phyloP scores from a whole-genome alignment of 2,797 vertebrate genomes.

The Mus caroli region DNA sequence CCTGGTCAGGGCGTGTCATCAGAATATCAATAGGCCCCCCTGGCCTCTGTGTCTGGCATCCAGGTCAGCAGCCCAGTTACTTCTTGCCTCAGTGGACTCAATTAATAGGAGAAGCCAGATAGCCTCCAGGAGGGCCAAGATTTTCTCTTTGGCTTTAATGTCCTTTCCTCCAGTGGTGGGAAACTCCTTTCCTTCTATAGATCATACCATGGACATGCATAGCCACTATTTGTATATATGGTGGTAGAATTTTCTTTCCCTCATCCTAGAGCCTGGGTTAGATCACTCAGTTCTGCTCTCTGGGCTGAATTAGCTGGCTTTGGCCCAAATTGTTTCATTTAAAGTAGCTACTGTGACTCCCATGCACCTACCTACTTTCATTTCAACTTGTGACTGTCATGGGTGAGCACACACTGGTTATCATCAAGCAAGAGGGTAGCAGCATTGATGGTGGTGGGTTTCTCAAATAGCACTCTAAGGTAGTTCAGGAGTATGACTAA shows the following conservation, averaged over 20 bases:
- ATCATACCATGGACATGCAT: background rate
- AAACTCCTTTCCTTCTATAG: background rate
- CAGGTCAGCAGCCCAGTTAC: background rate
- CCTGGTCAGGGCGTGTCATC: background rate
- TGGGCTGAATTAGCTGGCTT: background rate
- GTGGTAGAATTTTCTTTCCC: background rate
- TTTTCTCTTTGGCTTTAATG: background rate
- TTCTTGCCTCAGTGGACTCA: background rate
- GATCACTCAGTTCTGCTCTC: background rate
- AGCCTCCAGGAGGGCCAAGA: background rate
- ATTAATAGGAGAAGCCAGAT: background rate
- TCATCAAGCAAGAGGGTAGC: background rate
- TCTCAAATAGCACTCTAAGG: background rate
- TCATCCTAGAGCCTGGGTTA: background rate
- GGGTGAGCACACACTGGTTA: background rate
- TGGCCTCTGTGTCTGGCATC: background rate
- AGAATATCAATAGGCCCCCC: background rate
- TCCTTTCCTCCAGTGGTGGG: background rate
- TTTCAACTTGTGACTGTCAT: background rate
- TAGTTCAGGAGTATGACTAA: background rate
- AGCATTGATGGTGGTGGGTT: background rate
- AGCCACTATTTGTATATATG: background rate
- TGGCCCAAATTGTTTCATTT: background rate
- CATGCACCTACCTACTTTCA: background rate
- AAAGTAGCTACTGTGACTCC: background rate